Evolutionary conservation across 2,113 vertebrate genomes (phyloP).

Genomic region (Burhinus bistriatus): DNA sequence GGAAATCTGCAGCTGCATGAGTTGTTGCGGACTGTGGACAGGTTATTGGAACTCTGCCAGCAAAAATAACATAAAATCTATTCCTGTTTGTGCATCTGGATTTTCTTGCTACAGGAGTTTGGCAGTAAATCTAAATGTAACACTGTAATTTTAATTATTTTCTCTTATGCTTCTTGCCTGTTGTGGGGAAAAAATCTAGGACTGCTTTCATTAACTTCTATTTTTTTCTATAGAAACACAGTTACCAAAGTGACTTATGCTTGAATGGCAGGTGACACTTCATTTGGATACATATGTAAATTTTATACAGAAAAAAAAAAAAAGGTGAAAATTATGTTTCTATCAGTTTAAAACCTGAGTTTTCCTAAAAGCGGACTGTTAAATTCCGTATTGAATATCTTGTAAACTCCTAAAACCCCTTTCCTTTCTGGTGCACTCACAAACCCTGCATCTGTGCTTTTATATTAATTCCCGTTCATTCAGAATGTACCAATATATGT

Average conservation of each 20-base stretch:
- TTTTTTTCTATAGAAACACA: background rate
- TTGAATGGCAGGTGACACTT: background rate
- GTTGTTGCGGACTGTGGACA: background rate
- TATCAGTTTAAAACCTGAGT: background rate
- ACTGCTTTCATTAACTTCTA: background rate
- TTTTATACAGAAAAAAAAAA: background rate
- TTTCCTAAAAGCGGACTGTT: background rate
- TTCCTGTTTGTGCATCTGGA: slow-evolving; percentile 24
- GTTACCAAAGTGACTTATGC: background rate
- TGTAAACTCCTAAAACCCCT: accelerated
- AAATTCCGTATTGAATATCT: background rate
- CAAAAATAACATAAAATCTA: background rate
- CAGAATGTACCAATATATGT: background rate
- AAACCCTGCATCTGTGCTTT: background rate
- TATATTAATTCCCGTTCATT: background rate
- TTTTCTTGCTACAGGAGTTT: background rate
- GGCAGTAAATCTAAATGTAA: background rate
- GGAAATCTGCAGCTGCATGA: background rate
- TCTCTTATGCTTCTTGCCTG: background rate
- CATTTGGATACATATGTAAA: background rate
- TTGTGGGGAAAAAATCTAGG: background rate
- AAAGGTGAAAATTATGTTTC: background rate
- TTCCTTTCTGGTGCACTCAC: background rate
- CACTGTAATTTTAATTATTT: slow-evolving; percentile 1
- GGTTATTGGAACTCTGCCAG: background rate